Conservation (phyloP, 2,888 invertebrate species). For the Synergus umbraculus region DNA sequence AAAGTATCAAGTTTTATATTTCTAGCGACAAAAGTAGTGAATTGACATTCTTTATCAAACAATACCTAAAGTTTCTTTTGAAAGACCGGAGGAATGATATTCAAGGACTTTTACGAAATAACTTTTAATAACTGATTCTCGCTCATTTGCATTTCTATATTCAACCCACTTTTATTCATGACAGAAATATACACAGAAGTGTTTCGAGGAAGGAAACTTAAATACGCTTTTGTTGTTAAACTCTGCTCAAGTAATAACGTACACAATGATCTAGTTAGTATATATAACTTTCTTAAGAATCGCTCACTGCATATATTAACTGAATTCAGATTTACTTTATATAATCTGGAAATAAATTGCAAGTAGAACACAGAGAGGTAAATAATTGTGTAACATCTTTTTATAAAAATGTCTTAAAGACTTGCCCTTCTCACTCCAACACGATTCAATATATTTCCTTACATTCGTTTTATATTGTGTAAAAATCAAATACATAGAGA, state of each 20-base stretch:
- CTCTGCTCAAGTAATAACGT: not conserved
- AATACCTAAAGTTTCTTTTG: constrained; percentile 1
- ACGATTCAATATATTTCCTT: not conserved
- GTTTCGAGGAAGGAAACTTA: constrained; percentile 15
- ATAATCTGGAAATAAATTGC: not conserved
- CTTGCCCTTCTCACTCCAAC: constrained; percentile 4
- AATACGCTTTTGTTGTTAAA: constrained; percentile 23
- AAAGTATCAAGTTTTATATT: not conserved
- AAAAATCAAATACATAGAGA: not conserved
- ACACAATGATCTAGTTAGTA: constrained; percentile 18
- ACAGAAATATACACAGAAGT: not conserved
- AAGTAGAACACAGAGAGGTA: not conserved
- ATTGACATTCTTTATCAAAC: not conserved
- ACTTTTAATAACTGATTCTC: constrained; percentile 32
- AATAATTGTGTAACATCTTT: constrained; percentile 1
- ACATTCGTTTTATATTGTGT: not conserved
- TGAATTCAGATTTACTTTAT: not conserved
- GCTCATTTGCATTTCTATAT: constrained; percentile 6
- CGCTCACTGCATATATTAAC: not conserved
- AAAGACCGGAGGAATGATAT: not conserved
- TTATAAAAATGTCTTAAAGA: not conserved
- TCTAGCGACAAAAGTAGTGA: not conserved
- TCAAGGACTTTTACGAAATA: constrained; percentile 16
- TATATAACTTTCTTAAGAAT: constrained; percentile 7
- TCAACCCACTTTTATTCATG: not conserved